Evolutionary conservation across 2,888 invertebrate genomes (phyloP).

Genomic region (Trissolcus japonicus): DNA sequence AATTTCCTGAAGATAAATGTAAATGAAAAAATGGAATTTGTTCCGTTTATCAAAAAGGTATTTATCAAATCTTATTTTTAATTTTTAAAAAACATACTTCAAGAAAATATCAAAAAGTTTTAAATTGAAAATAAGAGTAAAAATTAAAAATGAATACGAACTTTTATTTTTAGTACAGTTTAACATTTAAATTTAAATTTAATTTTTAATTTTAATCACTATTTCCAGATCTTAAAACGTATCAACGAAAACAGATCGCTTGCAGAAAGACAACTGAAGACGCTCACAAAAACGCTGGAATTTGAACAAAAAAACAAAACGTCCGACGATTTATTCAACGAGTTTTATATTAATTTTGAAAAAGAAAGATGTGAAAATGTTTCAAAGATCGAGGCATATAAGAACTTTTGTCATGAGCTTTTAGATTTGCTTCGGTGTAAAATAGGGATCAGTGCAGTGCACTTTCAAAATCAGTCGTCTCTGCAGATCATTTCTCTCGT

Average conservation of each 20-base stretch:
- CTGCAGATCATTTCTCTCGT: slow-evolving; percentile 37
- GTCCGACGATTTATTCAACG: slow-evolving; percentile 10
- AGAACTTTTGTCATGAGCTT: slow-evolving; percentile 23
- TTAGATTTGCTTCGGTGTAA: slow-evolving; percentile 24
- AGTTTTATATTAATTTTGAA: not conserved
- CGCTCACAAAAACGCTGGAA: slow-evolving; percentile 21
- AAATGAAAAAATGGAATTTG: slow-evolving; percentile 82
- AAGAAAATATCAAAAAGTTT: too few relatives aligned
- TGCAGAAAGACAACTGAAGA: slow-evolving; percentile 59
- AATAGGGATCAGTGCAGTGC: slow-evolving; percentile 37
- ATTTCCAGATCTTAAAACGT: slow-evolving; percentile 77
- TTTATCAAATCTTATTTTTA: not conserved
- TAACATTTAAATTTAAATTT: too few relatives aligned
- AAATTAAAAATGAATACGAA: too few relatives aligned
- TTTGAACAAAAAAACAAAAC: slow-evolving; percentile 24
- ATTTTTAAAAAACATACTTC: too few relatives aligned
- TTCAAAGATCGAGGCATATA: slow-evolving; percentile 20
- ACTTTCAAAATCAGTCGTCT: slow-evolving; percentile 36
- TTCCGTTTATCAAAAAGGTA: slow-evolving; percentile 86
- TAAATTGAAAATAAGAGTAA: too few relatives aligned
- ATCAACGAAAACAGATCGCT: slow-evolving; percentile 77
- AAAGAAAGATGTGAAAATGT: slow-evolving; percentile 2
- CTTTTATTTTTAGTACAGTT: too few relatives aligned
- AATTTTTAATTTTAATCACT: too few relatives aligned
- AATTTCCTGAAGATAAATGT: slow-evolving; percentile 83